phyloP scores from a whole-genome alignment of 30 jellyfish, hydroid and myxozoan species.

The Hydractinia symbiolongicarpus region DNA sequence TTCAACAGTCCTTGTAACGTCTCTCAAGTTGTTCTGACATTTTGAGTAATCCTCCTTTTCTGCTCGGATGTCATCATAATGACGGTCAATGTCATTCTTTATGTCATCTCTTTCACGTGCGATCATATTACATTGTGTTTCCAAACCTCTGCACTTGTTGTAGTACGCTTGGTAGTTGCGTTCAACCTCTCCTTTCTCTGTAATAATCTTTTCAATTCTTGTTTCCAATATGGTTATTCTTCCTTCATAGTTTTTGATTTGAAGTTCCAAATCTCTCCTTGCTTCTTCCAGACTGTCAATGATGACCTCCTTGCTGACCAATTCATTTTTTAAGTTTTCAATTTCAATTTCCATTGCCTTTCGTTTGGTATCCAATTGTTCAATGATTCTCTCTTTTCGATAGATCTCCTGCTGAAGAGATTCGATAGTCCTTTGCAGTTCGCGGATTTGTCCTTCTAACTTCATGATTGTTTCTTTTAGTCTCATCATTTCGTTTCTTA shows the following conservation, averaged over 20 bases:
- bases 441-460: slow-evolving; percentile 85
- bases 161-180: slow-evolving; percentile 61
- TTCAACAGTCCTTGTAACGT: slow-evolving; percentile 57
- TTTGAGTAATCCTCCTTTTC: slow-evolving; percentile 62
- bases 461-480: slow-evolving; percentile 65
- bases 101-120: slow-evolving; percentile 54
- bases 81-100: slow-evolving; percentile 72
- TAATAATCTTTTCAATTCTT: slow-evolving; percentile 66
- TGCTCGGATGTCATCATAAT: slow-evolving; percentile 47
- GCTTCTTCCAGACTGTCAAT: slow-evolving; percentile 83
- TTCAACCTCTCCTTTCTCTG: slow-evolving; percentile 70
- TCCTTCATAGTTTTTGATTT: slow-evolving; percentile 42
- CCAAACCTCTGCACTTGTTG: slow-evolving; percentile 46
- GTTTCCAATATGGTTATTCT: slow-evolving; percentile 57
- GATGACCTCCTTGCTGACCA: slow-evolving; percentile 64
- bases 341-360: slow-evolving; percentile 67
- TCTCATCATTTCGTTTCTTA: slow-evolving; percentile 62
- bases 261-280: slow-evolving; percentile 65
- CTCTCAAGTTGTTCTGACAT: slow-evolving; percentile 52
- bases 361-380: slow-evolving; percentile 49
- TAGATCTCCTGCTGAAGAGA: slow-evolving; percentile 72
- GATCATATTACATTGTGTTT: slow-evolving; percentile 61
- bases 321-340: slow-evolving; percentile 69
- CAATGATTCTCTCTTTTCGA: slow-evolving; percentile 78
- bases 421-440: slow-evolving; percentile 77